These are phyloP conservation scores for Galaxea fascicularis DNA, from an alignment of 92 coral and sea anemone genomes.

Conservation along the genomic window DNA sequence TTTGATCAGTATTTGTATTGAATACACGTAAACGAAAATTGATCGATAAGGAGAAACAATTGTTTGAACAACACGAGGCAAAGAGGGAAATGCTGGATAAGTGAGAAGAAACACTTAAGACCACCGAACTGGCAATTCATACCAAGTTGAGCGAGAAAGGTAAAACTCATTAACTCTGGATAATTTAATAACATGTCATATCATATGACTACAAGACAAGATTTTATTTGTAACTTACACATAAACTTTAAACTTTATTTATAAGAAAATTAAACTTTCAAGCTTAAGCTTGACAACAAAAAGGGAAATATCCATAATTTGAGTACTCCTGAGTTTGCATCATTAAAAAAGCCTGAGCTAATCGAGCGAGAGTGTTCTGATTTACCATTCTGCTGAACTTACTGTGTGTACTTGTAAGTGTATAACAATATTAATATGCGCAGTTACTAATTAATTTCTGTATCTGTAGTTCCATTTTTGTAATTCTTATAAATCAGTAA, in stretches of 20 bases:
- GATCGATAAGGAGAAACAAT: slow-evolving; percentile 45
- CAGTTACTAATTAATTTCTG: neutral
- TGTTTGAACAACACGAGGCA: slow-evolving; percentile 42
- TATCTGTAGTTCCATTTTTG: neutral
- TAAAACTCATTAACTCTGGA: slow-evolving; percentile 38
- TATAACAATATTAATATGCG: neutral
- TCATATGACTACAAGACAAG: slow-evolving; percentile 10
- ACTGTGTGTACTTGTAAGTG: slow-evolving; percentile 1
- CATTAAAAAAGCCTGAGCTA: slow-evolving; percentile 12
- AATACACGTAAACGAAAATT: slow-evolving; percentile 51
- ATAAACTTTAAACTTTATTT: neutral
- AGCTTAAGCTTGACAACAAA: slow-evolving; percentile 9
- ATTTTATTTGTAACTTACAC: slow-evolving; percentile 24
- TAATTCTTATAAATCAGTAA: neutral
- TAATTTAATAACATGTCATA: slow-evolving; percentile 25
- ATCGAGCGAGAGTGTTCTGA: slow-evolving; percentile 10
- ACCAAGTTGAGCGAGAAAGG: slow-evolving; percentile 44
- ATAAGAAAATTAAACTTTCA: slow-evolving; percentile 6
- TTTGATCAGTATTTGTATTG: slow-evolving; percentile 28
- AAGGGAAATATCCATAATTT: slow-evolving; percentile 5
- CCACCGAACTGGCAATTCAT: slow-evolving; percentile 21
- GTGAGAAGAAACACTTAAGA: slow-evolving; percentile 14
- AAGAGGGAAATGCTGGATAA: slow-evolving; percentile 6
- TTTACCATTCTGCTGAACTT: slow-evolving; percentile 12
- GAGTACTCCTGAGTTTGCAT: slow-evolving; percentile 10